Percentiles rank a stretch among this genome's conserved stretches.
These are phyloP conservation scores for Pempheris klunzingeri DNA, from an alignment of 2,797 vertebrate species.

Conservation along the genomic window DNA sequence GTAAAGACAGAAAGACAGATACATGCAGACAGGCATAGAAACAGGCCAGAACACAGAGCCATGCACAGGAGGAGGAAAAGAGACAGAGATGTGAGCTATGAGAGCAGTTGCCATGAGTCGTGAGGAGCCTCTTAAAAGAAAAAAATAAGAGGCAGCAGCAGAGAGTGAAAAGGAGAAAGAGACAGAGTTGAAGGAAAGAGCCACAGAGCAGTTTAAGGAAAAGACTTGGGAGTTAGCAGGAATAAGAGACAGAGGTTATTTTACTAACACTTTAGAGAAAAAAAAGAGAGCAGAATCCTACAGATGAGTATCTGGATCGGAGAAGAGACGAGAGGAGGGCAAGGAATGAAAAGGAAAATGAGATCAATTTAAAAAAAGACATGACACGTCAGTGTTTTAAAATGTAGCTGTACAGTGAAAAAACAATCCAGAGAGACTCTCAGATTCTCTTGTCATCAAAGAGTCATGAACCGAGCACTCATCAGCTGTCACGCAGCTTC, in stretches of 20 bases:
- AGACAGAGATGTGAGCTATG: constrained; percentile 33
- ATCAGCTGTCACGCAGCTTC: constrained; percentile 43
- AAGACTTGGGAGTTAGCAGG: not conserved
- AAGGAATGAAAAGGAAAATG: not conserved
- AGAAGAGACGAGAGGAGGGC: not conserved
- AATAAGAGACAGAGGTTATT: not conserved
- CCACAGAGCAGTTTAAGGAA: constrained; percentile 26
- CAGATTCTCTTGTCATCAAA: constrained; percentile 54
- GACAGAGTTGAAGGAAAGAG: constrained; percentile 7
- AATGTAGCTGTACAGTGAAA: constrained; percentile 24
- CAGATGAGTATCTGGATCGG: too few species aligned
- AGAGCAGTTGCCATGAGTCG: constrained; percentile 35
- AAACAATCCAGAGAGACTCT: constrained; percentile 30
- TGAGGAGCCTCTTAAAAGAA: constrained; percentile 26
- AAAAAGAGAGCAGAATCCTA: not conserved
- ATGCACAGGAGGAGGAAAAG: constrained; percentile 35
- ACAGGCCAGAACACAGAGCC: constrained; percentile 40
- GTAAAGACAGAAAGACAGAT: constrained; percentile 44
- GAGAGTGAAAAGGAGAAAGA: constrained; percentile 16
- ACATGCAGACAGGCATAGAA: constrained; percentile 35
- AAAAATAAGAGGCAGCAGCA: constrained; percentile 11
- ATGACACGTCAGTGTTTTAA: constrained; percentile 25
- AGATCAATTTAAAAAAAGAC: not conserved
- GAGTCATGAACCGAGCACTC: constrained; percentile 42
- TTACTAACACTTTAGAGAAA: constrained; percentile 2